Conservation (phyloP, 2,888 invertebrate species). For the Neelides folsomi region DNA sequence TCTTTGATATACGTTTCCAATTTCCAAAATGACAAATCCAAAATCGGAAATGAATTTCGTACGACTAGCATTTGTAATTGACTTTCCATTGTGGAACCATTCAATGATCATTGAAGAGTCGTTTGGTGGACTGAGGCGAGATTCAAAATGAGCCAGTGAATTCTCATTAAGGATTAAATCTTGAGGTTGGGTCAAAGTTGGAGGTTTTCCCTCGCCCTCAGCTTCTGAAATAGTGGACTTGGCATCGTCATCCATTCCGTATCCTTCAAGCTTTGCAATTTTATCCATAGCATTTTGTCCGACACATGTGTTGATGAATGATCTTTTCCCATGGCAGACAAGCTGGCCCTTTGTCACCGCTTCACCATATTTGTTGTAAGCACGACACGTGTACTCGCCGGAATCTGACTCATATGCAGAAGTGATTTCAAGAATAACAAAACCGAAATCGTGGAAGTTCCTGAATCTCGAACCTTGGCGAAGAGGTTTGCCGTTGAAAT, state of each 20-base stretch:
- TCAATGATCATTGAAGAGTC: constrained; percentile 89
- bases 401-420: constrained; percentile 88
- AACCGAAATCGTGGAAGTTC: constrained; percentile 85
- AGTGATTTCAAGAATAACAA: constrained; percentile 78
- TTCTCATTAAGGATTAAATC: constrained; percentile 75
- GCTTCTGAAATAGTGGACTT: constrained; percentile 55
- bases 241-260: constrained; percentile 52
- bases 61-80: constrained; percentile 64
- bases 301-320: constrained; percentile 72
- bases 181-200: constrained; percentile 73
- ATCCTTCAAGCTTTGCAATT: constrained; percentile 79
- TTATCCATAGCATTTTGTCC: constrained; percentile 83
- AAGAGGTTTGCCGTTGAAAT: constrained; percentile 81
- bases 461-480: constrained; percentile 84
- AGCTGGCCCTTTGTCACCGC: constrained; percentile 75
- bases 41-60: constrained; percentile 95
- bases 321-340: constrained; percentile 46
- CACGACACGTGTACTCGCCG: constrained; percentile 87
- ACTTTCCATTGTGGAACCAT: constrained; percentile 95
- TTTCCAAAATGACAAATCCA: constrained; percentile 92
- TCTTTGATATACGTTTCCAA: constrained; percentile 81
- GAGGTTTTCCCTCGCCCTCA: constrained; percentile 65
- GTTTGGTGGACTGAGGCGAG: constrained; percentile 71
- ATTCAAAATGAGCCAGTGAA: constrained; percentile 82
- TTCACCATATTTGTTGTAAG: constrained; percentile 80